Evolutionary conservation across 2,888 invertebrate genomes (phyloP).

Genomic region (Chymomyza caudatula): DNA sequence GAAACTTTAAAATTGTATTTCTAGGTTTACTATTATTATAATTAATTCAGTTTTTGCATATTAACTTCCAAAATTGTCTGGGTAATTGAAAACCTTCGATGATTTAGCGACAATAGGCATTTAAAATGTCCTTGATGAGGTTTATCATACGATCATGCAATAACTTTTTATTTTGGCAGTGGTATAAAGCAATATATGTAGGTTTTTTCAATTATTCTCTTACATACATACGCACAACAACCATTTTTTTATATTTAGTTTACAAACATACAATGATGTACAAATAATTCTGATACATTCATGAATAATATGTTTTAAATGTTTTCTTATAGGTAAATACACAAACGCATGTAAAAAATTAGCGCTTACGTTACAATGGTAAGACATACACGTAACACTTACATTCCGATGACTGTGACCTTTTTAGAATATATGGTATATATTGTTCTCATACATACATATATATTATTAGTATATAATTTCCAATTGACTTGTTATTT

Average conservation of each 20-base stretch:
- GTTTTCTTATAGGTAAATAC: not conserved
- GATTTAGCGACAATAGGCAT: not conserved
- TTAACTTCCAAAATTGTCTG: no score
- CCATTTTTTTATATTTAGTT: not conserved
- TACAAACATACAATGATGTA: not conserved
- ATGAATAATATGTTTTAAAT: not conserved
- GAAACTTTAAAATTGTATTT: not conserved
- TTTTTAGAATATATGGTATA: no score
- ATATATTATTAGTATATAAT: not conserved
- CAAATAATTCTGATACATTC: not conserved
- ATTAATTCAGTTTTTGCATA: no score
- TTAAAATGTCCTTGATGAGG: not conserved
- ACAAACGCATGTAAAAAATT: not conserved
- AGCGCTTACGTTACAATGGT: not conserved
- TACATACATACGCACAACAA: not conserved
- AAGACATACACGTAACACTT: not conserved
- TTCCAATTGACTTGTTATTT: not conserved
- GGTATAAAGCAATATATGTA: not conserved
- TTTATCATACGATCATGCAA: not conserved
- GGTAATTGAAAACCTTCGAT: not conserved
- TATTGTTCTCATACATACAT: no score
- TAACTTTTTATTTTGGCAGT: not conserved
- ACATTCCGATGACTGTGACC: not conserved
- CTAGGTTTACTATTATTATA: no score
- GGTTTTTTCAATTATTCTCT: not conserved